These are phyloP conservation scores for Drosophila seguyi DNA, from an alignment of 1,140 invertebrate species.

Conservation along the genomic window DNA sequence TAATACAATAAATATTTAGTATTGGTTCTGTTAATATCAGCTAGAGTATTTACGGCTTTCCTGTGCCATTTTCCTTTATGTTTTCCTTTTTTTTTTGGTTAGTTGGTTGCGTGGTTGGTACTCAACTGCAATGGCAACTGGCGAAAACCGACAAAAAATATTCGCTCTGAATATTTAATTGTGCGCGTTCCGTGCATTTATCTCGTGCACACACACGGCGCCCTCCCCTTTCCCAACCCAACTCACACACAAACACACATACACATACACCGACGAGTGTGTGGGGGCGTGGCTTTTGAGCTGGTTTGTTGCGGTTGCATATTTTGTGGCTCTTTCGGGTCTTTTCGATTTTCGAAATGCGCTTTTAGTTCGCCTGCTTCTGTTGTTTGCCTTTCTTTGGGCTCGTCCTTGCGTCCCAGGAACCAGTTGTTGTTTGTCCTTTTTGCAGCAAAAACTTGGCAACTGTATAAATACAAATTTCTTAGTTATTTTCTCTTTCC, in stretches of 20 bases:
- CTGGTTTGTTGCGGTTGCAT: conserved; percentile 66
- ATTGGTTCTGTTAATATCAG: neutral
- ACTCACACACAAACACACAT: neutral
- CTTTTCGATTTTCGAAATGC: conserved; percentile 79
- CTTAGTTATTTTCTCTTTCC: conserved; percentile 38
- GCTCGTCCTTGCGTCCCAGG: conserved; percentile 32
- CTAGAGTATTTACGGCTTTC: conserved; percentile 6
- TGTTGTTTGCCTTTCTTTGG: conserved; percentile 72
- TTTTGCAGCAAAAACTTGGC: conserved; percentile 53
- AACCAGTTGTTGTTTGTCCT: conserved; percentile 39
- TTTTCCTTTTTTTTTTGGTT: conserved; percentile 35
- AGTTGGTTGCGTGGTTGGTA: conserved; percentile 29
- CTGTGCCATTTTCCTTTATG: neutral
- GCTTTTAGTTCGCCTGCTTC: conserved; percentile 63
- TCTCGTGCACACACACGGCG: conserved; percentile 42
- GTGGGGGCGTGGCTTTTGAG: conserved; percentile 45
- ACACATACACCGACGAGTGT: neutral
- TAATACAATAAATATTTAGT: neutral
- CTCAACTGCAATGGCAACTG: conserved; percentile 47
- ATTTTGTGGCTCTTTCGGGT: conserved; percentile 69
- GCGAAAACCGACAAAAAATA: conserved; percentile 60
- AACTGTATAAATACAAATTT: conserved; percentile 64
- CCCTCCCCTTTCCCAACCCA: neutral
- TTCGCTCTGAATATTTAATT: conserved; percentile 81
- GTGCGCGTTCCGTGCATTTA: conserved; percentile 69